These are phyloP conservation scores for Hirtodrosophila histrioides DNA, from an alignment of 2,888 invertebrate genomes.

Conservation along the genomic window DNA sequence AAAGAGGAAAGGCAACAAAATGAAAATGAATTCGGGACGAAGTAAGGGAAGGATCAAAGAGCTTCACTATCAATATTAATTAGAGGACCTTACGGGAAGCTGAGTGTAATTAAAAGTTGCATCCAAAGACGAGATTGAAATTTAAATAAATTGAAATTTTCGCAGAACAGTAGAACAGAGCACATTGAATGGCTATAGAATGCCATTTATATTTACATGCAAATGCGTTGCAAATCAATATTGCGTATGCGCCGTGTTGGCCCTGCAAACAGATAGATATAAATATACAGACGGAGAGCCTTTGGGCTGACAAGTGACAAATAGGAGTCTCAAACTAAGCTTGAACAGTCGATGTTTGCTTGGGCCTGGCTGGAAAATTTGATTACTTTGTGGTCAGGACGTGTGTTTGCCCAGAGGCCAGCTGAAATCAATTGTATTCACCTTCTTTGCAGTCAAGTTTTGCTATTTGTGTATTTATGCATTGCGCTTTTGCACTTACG, in stretches of 20 bases:
- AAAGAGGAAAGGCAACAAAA: conserved; percentile 19
- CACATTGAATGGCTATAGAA: conserved; percentile 48
- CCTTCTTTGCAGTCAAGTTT: conserved; percentile 27
- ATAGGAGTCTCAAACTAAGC: conserved; percentile 23
- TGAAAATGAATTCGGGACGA: conserved; percentile 10
- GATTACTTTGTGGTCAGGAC: conserved; percentile 66
- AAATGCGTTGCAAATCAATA: conserved; percentile 56
- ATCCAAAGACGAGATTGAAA: conserved; percentile 22
- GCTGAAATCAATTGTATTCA: conserved; percentile 34
- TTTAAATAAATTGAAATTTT: conserved; percentile 40
- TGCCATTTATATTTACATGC: conserved; percentile 58
- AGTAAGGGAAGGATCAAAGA: conserved; percentile 8
- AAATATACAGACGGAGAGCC: conserved; percentile 17
- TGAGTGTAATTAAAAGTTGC: conserved; percentile 55
- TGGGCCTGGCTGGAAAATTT: conserved; percentile 54
- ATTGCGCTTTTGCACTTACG: conserved; percentile 60
- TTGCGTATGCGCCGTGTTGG: conserved; percentile 44
- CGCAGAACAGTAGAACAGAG: conserved; percentile 23
- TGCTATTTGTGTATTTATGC: conserved; percentile 21
- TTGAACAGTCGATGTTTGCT: conserved; percentile 30
- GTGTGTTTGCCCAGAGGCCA: conserved; percentile 50
- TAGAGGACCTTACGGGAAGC: conserved; percentile 32
- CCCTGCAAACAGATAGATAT: conserved; percentile 25
- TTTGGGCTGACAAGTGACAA: conserved; percentile 64
- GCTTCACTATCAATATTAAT: conserved; percentile 68